Base-by-base conservation (phyloP, 2,888 invertebrate genomes). In the Raillietiella orientalis region DNA sequence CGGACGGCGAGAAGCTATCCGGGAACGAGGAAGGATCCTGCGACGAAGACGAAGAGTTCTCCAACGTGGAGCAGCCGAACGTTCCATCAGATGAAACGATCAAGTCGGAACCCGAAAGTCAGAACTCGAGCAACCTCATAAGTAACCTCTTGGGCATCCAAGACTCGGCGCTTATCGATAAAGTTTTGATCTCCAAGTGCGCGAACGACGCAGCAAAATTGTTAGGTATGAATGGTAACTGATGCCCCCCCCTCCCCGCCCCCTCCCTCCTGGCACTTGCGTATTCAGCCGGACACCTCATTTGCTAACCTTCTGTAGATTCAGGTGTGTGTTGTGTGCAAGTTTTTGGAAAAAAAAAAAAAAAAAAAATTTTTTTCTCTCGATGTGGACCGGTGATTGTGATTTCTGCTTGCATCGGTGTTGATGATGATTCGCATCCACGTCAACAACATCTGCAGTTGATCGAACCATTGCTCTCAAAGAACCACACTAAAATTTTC, bases 121-220 rank as follows among this genome's bases (percentile, higher is more conserved):
- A n/a, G 19, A 19, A 19, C 8, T n/a, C n/a, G 8, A 6, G 6
- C 19, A 19, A 77, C 43, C 55, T 84, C 29, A 75, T 84, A 36
- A 75, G 77, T 6, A 77, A 79, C 45, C 55, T 84, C 2, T 51
- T 84, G 11, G 82, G 79, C 0, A 72, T 84, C 31, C 62, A 69
- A 21, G 77, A 75, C 44, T 62, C 66, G 35, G 66, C 67, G 10
- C 62, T 72, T 31, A 66, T 84, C 28, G 79, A 82, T 40, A 67
- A 45, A 33, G 56, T 82, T 16, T 59, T 66, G 3, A 70, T 72
- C 14, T 43, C 41, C 27, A 61, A 67, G 2, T 64, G 74, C 16
- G 62, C 43, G 2, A 42, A 65, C 34, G 74, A 74, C 42, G 79
- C 79, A 14, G 79, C 79, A 2, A 71, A 74, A 42, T 58, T 79